Evolutionary conservation across 2,113 vertebrate species (phyloP), one percentile per base, ranked within the genome.

Genomic region (Rhizomys pruinosus): DNA sequence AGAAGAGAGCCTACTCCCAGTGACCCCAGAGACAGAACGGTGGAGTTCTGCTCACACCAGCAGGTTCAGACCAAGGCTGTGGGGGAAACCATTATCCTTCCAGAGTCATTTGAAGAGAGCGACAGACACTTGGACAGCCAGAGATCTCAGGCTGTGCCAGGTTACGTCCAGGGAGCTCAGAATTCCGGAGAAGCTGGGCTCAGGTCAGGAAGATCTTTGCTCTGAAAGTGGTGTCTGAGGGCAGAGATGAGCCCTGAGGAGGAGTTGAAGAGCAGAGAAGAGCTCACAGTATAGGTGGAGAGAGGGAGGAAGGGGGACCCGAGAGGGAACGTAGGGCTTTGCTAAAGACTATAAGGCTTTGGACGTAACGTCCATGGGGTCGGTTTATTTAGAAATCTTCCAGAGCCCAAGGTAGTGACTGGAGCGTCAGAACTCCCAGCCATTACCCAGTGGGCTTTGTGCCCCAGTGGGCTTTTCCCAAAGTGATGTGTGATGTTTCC

Each of bases 141-240:
- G 37, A 44, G 34, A 2, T 4, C 19, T 74, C 63, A 4, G 37
- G 17, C 52, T 79, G 29, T n/a, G 39, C 39, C 74, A 57, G 32
- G 25, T 25, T 25, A 47, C 20, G 11, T 37, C 22, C 22, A 5
- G 42, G 9, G 23, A 6, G 9, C 1, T 16, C 15, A 0, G 2
- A 3, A 16, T 32, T 6, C 29, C 7, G 6, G 76, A 37, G 17
- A 27, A 32, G 44, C 11, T 52, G 47, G 47, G 47, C 39, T 32
- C 55, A 37, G 22, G 22, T 61, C 39, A 22, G 29, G 10, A 61
- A 27, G 52, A 12, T 1, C 9, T 23, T 71, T 22, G 37, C 66
- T 37, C n/a, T 32, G 17, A 42, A 32, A n/a, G 39, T 27, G 32
- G 37, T 13, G 9, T 32, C 57, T 4, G 29, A 79, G 34, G 57